These are phyloP conservation scores for Coreius guichenoti DNA, from an alignment of 2,797 vertebrate genomes.

Conservation along the genomic window DNA sequence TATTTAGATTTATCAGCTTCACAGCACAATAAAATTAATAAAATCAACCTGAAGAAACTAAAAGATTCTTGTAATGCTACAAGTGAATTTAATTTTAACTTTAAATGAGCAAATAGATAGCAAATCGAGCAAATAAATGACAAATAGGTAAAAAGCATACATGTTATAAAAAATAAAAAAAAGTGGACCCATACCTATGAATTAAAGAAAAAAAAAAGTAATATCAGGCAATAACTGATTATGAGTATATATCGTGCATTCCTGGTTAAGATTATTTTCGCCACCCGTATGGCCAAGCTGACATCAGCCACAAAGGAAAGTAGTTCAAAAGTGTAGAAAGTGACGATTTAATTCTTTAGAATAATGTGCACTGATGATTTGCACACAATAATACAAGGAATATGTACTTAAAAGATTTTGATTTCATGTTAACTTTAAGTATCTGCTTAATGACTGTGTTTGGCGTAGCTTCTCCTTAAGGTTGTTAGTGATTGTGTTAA, in stretches of 20 bases:
- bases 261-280: not conserved
- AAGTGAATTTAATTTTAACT: not conserved
- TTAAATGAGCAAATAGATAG: too few species aligned
- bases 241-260: not conserved
- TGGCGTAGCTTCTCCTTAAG: not conserved
- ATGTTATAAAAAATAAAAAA: not conserved
- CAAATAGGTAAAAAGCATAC: not conserved
- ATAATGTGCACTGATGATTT: not conserved
- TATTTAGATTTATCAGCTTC: not conserved
- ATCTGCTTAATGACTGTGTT: not conserved
- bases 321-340: not conserved
- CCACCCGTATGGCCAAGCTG: not conserved
- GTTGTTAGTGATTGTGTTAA: conserved; percentile 1
- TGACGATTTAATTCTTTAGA: not conserved
- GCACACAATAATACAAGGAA: not conserved
- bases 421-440: conserved; percentile 14
- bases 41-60: not conserved
- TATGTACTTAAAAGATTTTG: not conserved
- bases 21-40: not conserved
- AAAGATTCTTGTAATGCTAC: not conserved
- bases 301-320: not conserved
- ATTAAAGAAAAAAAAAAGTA: not conserved
- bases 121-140: too few species aligned
- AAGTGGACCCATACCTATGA: not conserved
- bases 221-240: not conserved